Evolutionary conservation across 37 sponge, comb jelly and placozoan species (phyloP).

Genomic region (Aplysina aerophoba): DNA sequence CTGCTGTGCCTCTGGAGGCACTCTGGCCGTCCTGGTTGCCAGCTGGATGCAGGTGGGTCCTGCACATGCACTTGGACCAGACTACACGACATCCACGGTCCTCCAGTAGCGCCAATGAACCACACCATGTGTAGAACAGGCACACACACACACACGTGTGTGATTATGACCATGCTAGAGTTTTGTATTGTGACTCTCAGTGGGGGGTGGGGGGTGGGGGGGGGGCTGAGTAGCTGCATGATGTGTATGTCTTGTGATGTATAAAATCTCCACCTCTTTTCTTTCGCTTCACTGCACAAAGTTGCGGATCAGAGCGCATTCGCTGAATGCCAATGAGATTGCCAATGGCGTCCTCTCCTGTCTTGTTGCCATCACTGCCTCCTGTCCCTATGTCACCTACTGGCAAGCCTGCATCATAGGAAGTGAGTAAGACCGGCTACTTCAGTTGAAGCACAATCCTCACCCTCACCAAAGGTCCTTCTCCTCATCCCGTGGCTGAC

Average conservation of each 20-base stretch:
- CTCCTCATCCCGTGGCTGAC: too few species aligned
- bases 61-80: neutral
- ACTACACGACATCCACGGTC: too few species aligned
- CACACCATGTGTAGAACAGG: neutral
- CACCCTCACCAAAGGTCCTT: too few species aligned
- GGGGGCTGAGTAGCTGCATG: too few species aligned
- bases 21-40: slow-evolving; percentile 66
- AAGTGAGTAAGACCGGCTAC: slow-evolving; percentile 18
- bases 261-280: neutral
- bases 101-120: too few species aligned
- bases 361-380: slow-evolving; percentile 72
- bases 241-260: too few species aligned
- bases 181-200: neutral
- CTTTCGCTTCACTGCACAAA: neutral
- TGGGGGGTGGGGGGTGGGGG: too few species aligned
- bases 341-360: slow-evolving; percentile 72
- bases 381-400: slow-evolving; percentile 64
- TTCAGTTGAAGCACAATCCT: too few species aligned
- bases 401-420: slow-evolving; percentile 62
- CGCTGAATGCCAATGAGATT: slow-evolving; percentile 71
- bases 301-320: slow-evolving; percentile 39
- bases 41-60: slow-evolving; percentile 49
- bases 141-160: neutral
- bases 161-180: neutral
- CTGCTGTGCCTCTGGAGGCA: slow-evolving; percentile 61